Evolutionary conservation across 30 jellyfish, hydroid and myxozoan species (phyloP).

Genomic region (Mastigias papua): DNA sequence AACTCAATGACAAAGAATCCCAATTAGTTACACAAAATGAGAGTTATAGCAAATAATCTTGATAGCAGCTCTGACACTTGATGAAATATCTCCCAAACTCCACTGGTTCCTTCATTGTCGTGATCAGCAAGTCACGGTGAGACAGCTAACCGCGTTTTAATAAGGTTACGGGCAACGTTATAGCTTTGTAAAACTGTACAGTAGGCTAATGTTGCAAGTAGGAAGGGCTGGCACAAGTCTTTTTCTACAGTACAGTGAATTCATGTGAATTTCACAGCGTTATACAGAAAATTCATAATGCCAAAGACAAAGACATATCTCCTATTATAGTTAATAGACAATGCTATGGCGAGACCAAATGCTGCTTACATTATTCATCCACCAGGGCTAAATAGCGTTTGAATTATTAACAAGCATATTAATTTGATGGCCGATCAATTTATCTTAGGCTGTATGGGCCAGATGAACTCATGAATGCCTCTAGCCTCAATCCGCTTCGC

Average conservation of each 20-base stretch:
- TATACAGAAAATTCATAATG: neutral
- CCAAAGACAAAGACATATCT: neutral
- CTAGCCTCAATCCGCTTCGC: conserved; percentile 25
- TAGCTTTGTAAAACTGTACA: too few relatives aligned
- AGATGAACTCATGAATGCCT: too few relatives aligned
- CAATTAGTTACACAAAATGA: too few relatives aligned
- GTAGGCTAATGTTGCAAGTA: neutral
- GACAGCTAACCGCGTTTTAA: too few relatives aligned
- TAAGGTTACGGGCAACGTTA: too few relatives aligned
- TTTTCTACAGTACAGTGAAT: neutral
- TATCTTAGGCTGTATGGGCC: conserved; percentile 23
- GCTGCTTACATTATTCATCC: conserved; percentile 61
- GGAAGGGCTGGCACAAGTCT: too few relatives aligned
- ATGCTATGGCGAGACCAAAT: conserved; percentile 51
- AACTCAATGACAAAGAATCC: too few relatives aligned
- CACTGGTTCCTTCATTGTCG: too few relatives aligned
- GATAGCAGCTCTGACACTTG: too few relatives aligned
- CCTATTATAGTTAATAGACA: conserved; percentile 24
- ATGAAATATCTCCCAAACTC: too few relatives aligned
- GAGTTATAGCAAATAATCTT: too few relatives aligned
- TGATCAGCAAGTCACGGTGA: too few relatives aligned
- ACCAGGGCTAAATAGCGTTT: conserved; percentile 44
- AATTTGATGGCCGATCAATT: conserved; percentile 78
- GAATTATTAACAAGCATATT: conserved; percentile 70
- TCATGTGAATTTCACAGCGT: neutral